These are phyloP conservation scores for Fregata magnificens DNA, from an alignment of 2,113 vertebrate genomes.

Conservation along the genomic window DNA sequence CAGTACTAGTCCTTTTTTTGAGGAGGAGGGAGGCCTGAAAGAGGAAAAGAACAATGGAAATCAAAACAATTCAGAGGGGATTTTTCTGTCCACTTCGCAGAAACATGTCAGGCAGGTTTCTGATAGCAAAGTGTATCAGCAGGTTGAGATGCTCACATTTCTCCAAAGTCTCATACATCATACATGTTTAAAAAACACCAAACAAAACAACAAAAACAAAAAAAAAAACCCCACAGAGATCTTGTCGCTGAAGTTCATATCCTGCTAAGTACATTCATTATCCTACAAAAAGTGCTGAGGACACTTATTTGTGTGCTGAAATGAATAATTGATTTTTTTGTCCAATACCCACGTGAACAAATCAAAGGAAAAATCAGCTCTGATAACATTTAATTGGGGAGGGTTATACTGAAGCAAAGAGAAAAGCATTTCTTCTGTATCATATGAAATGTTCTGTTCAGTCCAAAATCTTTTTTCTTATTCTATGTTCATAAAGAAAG, in stretches of 20 bases:
- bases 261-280: neutral
- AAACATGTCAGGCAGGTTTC: neutral
- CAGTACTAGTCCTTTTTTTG: accelerated
- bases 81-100: neutral
- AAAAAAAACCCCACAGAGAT: neutral
- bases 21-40: neutral
- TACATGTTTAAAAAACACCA: neutral
- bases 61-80: neutral
- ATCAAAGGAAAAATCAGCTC: neutral
- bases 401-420: neutral
- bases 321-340: neutral
- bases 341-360: neutral
- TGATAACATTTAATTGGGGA: neutral
- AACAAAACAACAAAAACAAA: neutral
- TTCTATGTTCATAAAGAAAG: neutral
- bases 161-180: neutral
- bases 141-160: neutral
- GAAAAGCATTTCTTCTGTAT: neutral
- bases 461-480: neutral
- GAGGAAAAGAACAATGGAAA: neutral
- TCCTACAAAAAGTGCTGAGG: neutral
- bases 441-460: neutral
- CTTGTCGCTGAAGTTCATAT: neutral
- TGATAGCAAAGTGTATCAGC: neutral
- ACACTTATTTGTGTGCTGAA: neutral